These are phyloP conservation scores for Gibbula magus DNA, from an alignment of 2,888 invertebrate species.

Conservation along the genomic window DNA sequence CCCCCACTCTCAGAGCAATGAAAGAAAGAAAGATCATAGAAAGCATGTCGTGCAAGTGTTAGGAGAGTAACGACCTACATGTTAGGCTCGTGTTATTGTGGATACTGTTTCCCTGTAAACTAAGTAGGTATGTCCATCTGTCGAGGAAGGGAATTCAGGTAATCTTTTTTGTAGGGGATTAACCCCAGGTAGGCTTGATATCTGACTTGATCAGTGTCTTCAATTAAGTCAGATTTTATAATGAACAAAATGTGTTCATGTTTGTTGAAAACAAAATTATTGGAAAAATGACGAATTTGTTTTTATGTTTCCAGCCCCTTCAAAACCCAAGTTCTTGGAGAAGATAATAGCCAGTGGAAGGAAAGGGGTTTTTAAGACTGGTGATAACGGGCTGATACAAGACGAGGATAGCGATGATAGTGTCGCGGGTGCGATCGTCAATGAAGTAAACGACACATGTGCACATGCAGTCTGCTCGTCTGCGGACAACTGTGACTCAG, in stretches of 20 bases:
- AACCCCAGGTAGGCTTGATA: neutral
- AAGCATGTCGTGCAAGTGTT: neutral
- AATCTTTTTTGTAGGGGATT: neutral
- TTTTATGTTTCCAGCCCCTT: constrained; percentile 57
- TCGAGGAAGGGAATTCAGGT: constrained; percentile 3
- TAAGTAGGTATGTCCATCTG: neutral
- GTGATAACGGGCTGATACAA: neutral
- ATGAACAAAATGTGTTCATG: constrained; percentile 11
- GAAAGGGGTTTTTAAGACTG: constrained; percentile 7
- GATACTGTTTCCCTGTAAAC: neutral
- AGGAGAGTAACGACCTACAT: neutral
- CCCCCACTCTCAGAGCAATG: too few species aligned
- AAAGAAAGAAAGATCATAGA: neutral
- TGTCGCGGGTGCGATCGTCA: constrained; percentile 36
- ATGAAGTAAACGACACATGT: constrained; percentile 32
- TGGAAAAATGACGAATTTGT: constrained; percentile 25
- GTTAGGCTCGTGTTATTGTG: neutral
- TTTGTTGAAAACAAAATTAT: constrained; percentile 3
- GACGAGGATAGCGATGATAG: constrained; percentile 29
- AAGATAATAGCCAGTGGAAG: constrained; percentile 52
- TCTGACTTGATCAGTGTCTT: too few species aligned
- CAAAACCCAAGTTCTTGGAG: constrained; percentile 66
- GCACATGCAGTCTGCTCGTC: constrained; percentile 30
- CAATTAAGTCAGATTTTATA: neutral
- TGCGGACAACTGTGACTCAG: constrained; percentile 38